phyloP scores from a whole-genome alignment of 2,113 vertebrate genomes.

The Notarius quadriscutis region DNA sequence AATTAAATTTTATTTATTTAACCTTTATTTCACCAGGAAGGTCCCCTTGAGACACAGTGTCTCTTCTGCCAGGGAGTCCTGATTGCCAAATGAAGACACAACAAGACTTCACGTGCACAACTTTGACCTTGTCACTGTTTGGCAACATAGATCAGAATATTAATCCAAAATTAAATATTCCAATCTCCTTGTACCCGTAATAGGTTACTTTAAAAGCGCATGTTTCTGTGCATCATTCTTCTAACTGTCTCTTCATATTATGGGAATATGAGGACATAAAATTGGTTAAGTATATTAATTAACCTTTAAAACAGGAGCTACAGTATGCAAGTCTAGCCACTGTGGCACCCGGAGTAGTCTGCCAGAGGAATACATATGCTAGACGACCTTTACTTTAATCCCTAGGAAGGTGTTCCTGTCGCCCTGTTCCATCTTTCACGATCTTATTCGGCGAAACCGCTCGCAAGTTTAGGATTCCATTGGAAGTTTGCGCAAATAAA shows the following conservation, averaged over 20 bases:
- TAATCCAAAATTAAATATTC: slow-evolving; percentile 17
- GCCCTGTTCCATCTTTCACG: background rate
- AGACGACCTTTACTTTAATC: slow-evolving; percentile 25
- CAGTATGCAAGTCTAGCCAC: slow-evolving; percentile 8
- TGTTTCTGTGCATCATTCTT: background rate
- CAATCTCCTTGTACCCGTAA: background rate
- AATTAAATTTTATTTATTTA: too few species aligned
- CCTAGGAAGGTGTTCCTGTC: slow-evolving; percentile 21
- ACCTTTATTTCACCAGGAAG: too few species aligned
- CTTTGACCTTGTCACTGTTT: slow-evolving; percentile 6
- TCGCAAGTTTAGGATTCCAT: background rate
- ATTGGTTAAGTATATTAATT: slow-evolving; percentile 26
- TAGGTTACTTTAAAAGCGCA: background rate
- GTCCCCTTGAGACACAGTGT: too few species aligned
- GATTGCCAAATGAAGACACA: background rate
- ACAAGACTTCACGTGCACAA: background rate
- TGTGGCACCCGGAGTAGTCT: slow-evolving; percentile 11
- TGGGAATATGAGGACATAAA: background rate
- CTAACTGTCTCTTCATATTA: slow-evolving; percentile 1
- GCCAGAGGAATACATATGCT: slow-evolving; percentile 7
- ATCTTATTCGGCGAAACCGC: background rate
- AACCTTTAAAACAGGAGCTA: slow-evolving; percentile 9
- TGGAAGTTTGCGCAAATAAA: background rate
- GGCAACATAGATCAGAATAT: slow-evolving; percentile 11
- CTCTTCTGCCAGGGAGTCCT: too few species aligned